Conservation (phyloP, 2,888 invertebrate species). For the Hydrotaea diabolus region DNA sequence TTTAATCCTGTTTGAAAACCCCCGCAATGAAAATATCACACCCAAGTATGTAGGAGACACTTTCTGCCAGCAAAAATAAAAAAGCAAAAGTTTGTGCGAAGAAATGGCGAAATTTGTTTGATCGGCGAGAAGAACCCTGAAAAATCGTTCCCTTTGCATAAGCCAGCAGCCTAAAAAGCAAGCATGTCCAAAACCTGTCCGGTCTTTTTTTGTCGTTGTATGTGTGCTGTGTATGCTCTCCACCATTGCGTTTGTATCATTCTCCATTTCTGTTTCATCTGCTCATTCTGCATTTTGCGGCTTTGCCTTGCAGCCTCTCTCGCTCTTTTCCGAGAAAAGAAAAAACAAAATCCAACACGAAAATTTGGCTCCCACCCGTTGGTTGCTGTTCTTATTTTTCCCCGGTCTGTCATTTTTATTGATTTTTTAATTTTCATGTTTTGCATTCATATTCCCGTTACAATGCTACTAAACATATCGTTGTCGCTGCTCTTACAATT, state of each 20-base stretch:
- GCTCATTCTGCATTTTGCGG: constrained; percentile 2
- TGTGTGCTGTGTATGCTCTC: not conserved
- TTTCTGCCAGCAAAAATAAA: not conserved
- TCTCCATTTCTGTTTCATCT: not conserved
- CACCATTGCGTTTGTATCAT: constrained; percentile 20
- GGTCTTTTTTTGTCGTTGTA: constrained; percentile 3
- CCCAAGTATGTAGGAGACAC: not conserved
- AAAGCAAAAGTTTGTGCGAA: constrained; percentile 15
- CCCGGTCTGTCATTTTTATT: constrained; percentile 65
- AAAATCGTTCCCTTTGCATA: not conserved
- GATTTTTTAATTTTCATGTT: constrained; percentile 64
- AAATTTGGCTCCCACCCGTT: constrained; percentile 9
- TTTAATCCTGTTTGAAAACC: not conserved
- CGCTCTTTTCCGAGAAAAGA: not conserved
- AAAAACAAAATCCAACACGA: too few species aligned
- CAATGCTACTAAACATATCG: not conserved
- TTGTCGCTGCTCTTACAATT: too few species aligned
- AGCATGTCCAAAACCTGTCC: constrained; percentile 20
- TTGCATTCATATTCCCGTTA: constrained; percentile 44
- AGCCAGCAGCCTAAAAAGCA: not conserved
- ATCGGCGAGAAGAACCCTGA: not conserved
- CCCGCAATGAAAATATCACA: not conserved
- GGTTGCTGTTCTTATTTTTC: constrained; percentile 49
- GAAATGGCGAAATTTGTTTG: constrained; percentile 6
- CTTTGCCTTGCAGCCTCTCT: constrained; percentile 19